Conservation (phyloP, 2,888 invertebrate genomes). For the Ochropleura plecta region DNA sequence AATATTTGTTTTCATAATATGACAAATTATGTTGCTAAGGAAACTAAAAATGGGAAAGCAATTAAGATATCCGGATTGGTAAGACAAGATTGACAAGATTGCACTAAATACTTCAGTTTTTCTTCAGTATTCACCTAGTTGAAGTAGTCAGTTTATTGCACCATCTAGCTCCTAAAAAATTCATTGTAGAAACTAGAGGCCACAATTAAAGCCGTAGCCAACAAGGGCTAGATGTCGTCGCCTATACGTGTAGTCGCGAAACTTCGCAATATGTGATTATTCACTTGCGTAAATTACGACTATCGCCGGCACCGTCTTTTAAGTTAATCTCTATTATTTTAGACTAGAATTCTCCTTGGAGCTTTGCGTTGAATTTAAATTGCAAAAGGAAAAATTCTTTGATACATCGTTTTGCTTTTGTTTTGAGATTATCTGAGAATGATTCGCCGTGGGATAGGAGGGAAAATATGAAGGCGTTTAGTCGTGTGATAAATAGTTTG, state of each 20-base stretch:
- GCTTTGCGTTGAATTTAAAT: slow-evolving; percentile 46
- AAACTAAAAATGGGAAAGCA: not conserved
- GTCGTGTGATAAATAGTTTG: not conserved
- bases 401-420: slow-evolving; percentile 34
- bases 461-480: slow-evolving; percentile 10
- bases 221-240: slow-evolving; percentile 75
- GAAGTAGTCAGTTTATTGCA: not conserved
- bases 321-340: slow-evolving; percentile 71
- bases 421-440: slow-evolving; percentile 33
- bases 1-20: not conserved
- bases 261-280: slow-evolving; percentile 74
- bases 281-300: slow-evolving; percentile 76
- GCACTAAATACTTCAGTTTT: not conserved
- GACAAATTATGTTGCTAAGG: not conserved
- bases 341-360: slow-evolving; percentile 49
- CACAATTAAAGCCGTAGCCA: slow-evolving; percentile 78
- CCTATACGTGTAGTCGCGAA: slow-evolving; percentile 68
- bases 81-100: not conserved
- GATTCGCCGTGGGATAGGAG: slow-evolving; percentile 12
- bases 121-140: not conserved
- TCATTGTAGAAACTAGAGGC: slow-evolving; percentile 65
- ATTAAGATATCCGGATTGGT: not conserved
- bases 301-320: slow-evolving; percentile 67
- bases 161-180: slow-evolving; percentile 47
- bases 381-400: slow-evolving; percentile 47